Evolutionary conservation across 2,797 vertebrate species (phyloP).

Genomic region (Cossypha caffra): DNA sequence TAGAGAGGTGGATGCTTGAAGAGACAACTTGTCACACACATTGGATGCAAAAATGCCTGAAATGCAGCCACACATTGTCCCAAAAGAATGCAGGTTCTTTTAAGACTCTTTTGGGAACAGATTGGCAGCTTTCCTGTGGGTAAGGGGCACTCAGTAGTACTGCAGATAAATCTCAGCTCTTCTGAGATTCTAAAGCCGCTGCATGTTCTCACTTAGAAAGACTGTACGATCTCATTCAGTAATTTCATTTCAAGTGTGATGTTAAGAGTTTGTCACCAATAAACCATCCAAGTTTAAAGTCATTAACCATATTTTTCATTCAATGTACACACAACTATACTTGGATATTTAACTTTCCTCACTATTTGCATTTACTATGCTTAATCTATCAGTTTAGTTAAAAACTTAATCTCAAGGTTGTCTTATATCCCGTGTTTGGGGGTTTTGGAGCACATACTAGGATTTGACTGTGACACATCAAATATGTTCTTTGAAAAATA

Average conservation of each 20-base stretch:
- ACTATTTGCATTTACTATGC: background rate
- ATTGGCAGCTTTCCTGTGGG: background rate
- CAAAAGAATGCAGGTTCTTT: background rate
- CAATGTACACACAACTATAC: background rate
- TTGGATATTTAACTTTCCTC: background rate
- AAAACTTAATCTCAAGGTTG: background rate
- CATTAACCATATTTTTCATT: background rate
- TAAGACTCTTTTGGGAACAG: background rate
- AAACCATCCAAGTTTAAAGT: background rate
- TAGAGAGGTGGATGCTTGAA: background rate
- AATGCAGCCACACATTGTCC: rapidly evolving
- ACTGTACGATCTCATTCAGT: rapidly evolving
- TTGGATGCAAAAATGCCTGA: background rate
- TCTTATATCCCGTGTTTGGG: background rate
- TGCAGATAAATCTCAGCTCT: background rate
- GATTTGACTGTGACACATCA: background rate
- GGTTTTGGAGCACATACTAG: background rate
- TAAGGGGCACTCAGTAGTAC: background rate
- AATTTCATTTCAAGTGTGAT: background rate
- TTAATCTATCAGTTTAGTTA: background rate
- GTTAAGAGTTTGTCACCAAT: background rate
- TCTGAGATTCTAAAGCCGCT: background rate
- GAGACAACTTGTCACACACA: background rate
- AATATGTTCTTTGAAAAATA: background rate
- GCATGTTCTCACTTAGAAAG: background rate